Evolutionary conservation across 1,140 invertebrate genomes (phyloP).

Genomic region (Trichonephila clavata): DNA sequence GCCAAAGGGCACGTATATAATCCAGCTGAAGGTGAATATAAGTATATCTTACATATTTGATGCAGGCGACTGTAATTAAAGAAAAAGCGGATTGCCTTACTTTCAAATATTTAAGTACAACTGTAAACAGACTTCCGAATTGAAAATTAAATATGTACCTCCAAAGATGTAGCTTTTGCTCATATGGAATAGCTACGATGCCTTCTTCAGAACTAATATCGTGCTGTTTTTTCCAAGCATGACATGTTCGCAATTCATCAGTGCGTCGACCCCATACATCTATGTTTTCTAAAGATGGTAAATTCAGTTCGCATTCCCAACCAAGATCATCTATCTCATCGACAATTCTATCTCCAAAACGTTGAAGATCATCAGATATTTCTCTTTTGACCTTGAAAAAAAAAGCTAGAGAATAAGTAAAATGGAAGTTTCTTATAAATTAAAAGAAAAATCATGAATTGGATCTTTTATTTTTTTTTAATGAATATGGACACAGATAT

Average conservation of each 20-base stretch:
- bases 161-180: conserved; percentile 80
- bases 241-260: conserved; percentile 82
- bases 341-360: conserved; percentile 82
- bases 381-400: conserved; percentile 55
- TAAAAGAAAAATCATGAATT: background rate
- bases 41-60: conserved; percentile 84
- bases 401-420: background rate
- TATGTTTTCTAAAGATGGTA: conserved; percentile 82
- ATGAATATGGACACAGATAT: background rate
- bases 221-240: conserved; percentile 84
- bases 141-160: background rate
- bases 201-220: conserved; percentile 84
- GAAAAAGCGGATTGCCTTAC: background rate
- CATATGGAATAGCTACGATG: conserved; percentile 84
- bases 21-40: conserved; percentile 84
- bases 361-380: conserved; percentile 81
- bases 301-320: conserved; percentile 83
- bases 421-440: background rate
- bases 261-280: conserved; percentile 84
- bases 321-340: conserved; percentile 83
- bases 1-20: conserved; percentile 85
- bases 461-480: background rate
- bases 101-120: background rate
- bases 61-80: conserved; percentile 82
- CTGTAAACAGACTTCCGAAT: background rate